A percentile compares a stretch with the other conserved stretches of the same genome.
These are phyloP conservation scores for Gavialis gangeticus DNA, from an alignment of 2,113 vertebrate genomes.

Conservation along the genomic window DNA sequence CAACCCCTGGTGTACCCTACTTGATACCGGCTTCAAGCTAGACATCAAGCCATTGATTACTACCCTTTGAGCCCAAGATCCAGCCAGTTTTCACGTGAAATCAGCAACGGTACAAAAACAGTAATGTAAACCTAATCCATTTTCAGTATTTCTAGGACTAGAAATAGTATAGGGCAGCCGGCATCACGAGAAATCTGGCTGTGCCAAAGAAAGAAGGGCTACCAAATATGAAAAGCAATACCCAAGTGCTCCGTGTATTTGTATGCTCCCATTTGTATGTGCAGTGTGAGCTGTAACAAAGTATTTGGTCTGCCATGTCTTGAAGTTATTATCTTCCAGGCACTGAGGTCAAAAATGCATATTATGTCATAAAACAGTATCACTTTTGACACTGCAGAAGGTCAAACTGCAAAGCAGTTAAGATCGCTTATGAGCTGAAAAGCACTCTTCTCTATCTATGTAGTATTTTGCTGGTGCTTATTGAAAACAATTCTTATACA, in stretches of 20 bases:
- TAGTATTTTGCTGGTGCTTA: neutral
- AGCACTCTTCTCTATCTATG: neutral
- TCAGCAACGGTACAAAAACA: neutral
- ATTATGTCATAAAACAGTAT: neutral
- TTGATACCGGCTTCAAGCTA: too few species aligned
- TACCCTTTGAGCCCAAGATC: neutral
- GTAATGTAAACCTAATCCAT: neutral
- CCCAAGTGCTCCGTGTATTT: accelerated
- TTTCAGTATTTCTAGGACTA: neutral
- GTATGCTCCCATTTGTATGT: neutral
- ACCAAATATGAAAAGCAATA: neutral
- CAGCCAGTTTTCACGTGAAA: neutral
- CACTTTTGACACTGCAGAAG: neutral
- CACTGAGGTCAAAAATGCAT: neutral
- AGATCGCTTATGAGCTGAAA: neutral
- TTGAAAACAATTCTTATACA: neutral
- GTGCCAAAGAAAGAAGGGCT: neutral
- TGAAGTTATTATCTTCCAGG: neutral
- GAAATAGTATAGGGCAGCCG: neutral
- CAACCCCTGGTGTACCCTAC: too few species aligned
- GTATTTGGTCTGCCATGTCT: neutral
- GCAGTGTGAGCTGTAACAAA: neutral
- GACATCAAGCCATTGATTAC: neutral
- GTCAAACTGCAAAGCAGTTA: neutral
- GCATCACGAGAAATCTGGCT: neutral